Conservation (phyloP, 2,888 invertebrate species). For the Trypoxylon attenuatum region DNA sequence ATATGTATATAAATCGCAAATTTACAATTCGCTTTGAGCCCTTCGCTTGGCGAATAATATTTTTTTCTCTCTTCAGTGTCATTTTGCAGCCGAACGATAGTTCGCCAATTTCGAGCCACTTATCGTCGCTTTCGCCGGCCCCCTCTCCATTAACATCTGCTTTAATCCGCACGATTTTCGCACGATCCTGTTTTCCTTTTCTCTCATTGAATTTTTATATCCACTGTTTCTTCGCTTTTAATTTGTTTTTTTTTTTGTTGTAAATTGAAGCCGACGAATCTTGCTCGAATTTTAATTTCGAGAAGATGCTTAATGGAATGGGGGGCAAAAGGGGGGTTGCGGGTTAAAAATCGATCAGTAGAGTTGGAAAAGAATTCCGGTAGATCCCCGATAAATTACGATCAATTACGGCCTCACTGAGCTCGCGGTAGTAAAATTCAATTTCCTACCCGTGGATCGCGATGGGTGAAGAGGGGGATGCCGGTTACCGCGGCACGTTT, state of each 20-base stretch:
- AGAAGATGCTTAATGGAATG: not conserved
- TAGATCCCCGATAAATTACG: not conserved
- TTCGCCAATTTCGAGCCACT: too few relatives aligned
- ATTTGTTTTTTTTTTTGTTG: not conserved
- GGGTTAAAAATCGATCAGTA: not conserved
- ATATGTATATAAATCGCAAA: too few relatives aligned
- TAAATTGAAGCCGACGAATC: too few relatives aligned
- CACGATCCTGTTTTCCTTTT: too few relatives aligned
- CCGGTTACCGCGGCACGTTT: slow-evolving; percentile 46
- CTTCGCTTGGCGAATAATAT: not conserved
- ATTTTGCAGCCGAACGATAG: too few relatives aligned
- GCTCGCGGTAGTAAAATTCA: not conserved
- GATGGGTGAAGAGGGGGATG: not conserved
- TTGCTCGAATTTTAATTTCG: too few relatives aligned
- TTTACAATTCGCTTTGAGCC: not conserved
- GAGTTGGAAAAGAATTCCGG: too few relatives aligned
- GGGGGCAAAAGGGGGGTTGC: not conserved
- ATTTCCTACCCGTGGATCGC: not conserved
- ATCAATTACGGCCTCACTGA: not conserved
- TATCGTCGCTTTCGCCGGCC: too few relatives aligned
- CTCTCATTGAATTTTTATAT: not conserved
- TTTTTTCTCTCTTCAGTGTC: too few relatives aligned
- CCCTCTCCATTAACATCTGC: too few relatives aligned
- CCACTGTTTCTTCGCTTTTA: not conserved
- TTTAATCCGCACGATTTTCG: too few relatives aligned